Evolutionary conservation across 2,797 vertebrate species (phyloP).

Genomic region (Thaleichthys pacificus): DNA sequence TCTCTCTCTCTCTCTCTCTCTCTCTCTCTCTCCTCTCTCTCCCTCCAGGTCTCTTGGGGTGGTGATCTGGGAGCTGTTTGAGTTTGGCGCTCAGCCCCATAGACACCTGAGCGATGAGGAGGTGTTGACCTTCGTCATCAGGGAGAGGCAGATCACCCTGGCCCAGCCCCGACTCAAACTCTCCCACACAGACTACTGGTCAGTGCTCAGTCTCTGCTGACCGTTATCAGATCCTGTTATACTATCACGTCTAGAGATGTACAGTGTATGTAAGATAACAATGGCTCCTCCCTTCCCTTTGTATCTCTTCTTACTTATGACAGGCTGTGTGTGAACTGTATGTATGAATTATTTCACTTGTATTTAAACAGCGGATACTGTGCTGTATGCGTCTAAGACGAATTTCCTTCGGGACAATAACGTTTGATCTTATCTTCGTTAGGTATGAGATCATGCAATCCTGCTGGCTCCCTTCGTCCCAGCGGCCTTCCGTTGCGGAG

Average conservation of each 20-base stretch:
- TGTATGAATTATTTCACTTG: too few relatives aligned
- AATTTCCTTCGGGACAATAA: too few relatives aligned
- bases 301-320: not conserved
- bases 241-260: too few relatives aligned
- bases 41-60: slow-evolving; percentile 87
- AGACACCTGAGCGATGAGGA: slow-evolving; percentile 91
- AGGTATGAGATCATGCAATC: slow-evolving; percentile 97
- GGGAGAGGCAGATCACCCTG: slow-evolving; percentile 90
- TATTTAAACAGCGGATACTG: too few relatives aligned
- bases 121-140: slow-evolving; percentile 89
- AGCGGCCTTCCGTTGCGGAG: slow-evolving; percentile 86
- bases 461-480: slow-evolving; percentile 86
- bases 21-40: slow-evolving; percentile 22
- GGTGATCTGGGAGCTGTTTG: slow-evolving; percentile 94
- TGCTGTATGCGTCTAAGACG: too few relatives aligned
- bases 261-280: too few relatives aligned
- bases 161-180: slow-evolving; percentile 89
- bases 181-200: slow-evolving; percentile 91
- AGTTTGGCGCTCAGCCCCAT: slow-evolving; percentile 92
- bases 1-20: not conserved
- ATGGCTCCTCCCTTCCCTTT: not conserved
- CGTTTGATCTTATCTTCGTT: slow-evolving; percentile 19
- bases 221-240: not conserved
- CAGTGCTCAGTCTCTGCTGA: slow-evolving; percentile 45
- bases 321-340: too few relatives aligned